Evolutionary conservation across 2,888 invertebrate genomes (phyloP).

Genomic region (Hypomecis punctinalis): DNA sequence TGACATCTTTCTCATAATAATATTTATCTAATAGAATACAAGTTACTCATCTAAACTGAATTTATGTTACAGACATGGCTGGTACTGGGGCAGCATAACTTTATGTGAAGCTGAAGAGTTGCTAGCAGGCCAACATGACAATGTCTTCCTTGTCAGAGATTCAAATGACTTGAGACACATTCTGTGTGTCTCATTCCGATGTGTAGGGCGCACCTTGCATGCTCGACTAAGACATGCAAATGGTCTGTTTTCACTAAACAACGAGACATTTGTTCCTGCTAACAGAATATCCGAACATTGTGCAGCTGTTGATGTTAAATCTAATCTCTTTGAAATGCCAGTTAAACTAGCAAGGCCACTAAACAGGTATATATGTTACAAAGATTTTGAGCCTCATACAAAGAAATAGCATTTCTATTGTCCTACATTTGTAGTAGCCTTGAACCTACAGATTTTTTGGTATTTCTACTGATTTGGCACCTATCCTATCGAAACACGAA

Average conservation of each 20-base stretch:
- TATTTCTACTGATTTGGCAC: too few species aligned
- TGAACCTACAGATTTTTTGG: too few species aligned
- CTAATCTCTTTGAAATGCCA: slow-evolving; percentile 79
- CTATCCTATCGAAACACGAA: too few species aligned
- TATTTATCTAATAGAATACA: background rate
- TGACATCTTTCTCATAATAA: slow-evolving; percentile 42
- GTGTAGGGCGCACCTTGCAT: slow-evolving; percentile 88
- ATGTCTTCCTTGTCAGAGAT: slow-evolving; percentile 90
- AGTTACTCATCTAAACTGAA: background rate
- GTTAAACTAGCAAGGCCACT: slow-evolving; percentile 79
- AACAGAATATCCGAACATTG: slow-evolving; percentile 81
- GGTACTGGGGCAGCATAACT: slow-evolving; percentile 92
- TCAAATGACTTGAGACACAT: slow-evolving; percentile 89
- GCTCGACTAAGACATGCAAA: slow-evolving; percentile 89
- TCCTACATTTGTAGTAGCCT: too few species aligned
- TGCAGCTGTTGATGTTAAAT: slow-evolving; percentile 78
- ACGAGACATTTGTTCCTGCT: slow-evolving; percentile 83
- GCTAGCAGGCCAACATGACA: slow-evolving; percentile 88
- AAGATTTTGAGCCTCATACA: background rate
- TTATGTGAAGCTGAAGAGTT: slow-evolving; percentile 89
- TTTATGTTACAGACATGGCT: slow-evolving; percentile 79
- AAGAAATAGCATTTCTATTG: background rate
- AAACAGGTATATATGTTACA: slow-evolving; percentile 65
- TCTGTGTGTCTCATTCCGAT: slow-evolving; percentile 89
- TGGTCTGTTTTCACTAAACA: slow-evolving; percentile 87